These are phyloP conservation scores for Semaprochilodus insignis DNA, from an alignment of 2,797 vertebrate genomes.

Conservation along the genomic window DNA sequence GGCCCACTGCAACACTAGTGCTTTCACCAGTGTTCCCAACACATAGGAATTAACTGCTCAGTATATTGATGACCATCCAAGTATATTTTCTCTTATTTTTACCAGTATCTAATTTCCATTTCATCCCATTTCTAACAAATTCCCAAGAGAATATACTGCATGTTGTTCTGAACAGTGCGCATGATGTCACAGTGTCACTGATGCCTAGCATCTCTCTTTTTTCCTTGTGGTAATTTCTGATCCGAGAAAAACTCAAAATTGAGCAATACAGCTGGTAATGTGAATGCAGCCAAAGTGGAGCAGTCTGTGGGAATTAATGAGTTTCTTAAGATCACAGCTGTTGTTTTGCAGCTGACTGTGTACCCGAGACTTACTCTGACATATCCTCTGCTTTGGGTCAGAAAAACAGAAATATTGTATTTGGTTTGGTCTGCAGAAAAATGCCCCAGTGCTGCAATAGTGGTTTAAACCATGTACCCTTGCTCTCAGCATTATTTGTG, in stretches of 20 bases:
- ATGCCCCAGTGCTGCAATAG: background rate
- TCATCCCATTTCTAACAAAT: no score
- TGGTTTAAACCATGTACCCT: background rate
- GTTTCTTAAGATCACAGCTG: slow-evolving; percentile 5
- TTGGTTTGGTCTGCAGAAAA: background rate
- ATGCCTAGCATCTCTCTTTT: no score
- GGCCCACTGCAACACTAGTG: background rate
- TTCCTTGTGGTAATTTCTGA: no score
- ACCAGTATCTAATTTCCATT: no score
- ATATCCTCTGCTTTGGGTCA: background rate
- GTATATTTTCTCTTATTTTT: no score
- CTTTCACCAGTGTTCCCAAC: background rate
- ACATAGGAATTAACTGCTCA: no score
- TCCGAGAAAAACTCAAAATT: no score
- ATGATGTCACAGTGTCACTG: no score
- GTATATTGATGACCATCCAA: no score
- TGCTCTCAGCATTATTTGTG: background rate
- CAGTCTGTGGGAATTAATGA: background rate
- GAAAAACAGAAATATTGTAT: background rate
- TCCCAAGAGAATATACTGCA: no score
- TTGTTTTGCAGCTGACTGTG: background rate
- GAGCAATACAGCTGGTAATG: no score
- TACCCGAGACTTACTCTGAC: background rate
- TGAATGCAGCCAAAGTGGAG: background rate
- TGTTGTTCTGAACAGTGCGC: no score